Evolutionary conservation across 2,113 vertebrate species (phyloP).

Genomic region (human (Homo sapiens)): DNA sequence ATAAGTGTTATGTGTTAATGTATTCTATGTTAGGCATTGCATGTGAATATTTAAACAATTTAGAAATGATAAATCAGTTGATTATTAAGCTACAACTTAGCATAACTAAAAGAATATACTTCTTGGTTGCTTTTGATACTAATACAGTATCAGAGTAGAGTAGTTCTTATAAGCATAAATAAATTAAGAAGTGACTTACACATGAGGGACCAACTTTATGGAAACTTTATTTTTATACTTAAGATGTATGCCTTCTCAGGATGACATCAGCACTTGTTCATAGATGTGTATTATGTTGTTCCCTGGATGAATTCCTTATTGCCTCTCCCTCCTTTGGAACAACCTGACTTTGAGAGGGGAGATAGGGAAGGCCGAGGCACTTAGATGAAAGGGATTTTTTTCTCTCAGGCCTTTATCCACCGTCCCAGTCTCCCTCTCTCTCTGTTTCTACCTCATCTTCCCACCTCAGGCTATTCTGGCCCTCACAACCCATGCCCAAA

Average conservation of each 20-base stretch:
- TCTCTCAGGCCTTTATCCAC: background rate
- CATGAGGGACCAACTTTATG: background rate
- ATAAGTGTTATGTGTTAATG: background rate
- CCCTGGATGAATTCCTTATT: background rate
- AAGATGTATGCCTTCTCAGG: background rate
- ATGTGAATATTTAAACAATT: slow-evolving; percentile 29
- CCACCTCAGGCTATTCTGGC: background rate
- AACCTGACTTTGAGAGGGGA: background rate
- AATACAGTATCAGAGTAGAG: background rate
- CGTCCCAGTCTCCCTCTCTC: background rate
- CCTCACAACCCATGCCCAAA: accelerated
- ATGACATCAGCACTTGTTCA: background rate
- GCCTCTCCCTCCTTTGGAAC: background rate
- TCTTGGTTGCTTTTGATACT: background rate
- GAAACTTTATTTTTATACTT: background rate
- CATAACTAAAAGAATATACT: background rate
- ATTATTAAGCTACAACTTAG: background rate
- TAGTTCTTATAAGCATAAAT: background rate
- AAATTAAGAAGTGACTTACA: background rate
- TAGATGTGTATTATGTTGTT: background rate
- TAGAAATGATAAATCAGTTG: background rate
- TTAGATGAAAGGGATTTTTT: background rate
- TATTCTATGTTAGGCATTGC: background rate
- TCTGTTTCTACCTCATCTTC: background rate
- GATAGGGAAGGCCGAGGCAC: background rate